Conservation (phyloP, 2,113 vertebrate species). For the Calyptomena viridis region DNA sequence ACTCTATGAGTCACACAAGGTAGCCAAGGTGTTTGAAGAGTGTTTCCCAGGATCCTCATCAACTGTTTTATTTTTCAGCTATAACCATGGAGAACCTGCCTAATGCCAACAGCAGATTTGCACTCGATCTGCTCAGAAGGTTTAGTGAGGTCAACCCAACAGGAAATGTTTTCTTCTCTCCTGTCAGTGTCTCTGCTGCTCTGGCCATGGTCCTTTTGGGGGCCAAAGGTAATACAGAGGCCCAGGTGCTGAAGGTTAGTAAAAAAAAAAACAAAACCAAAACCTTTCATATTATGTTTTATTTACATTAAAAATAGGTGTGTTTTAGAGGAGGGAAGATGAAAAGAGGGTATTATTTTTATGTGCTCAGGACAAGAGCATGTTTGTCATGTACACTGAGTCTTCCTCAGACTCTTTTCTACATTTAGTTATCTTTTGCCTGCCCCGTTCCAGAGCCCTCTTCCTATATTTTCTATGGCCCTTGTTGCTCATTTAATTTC, state of each 20-base stretch:
- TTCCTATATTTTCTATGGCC: background rate
- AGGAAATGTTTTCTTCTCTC: constrained; percentile 75
- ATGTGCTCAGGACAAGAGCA: background rate
- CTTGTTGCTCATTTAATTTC: background rate
- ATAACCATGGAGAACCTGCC: constrained; percentile 68
- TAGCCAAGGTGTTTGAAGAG: background rate
- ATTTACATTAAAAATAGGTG: background rate
- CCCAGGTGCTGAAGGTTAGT: constrained; percentile 73
- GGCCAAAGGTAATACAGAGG: constrained; percentile 57
- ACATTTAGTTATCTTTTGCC: background rate
- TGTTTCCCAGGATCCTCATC: background rate
- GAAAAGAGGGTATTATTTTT: background rate
- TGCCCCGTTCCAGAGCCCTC: background rate
- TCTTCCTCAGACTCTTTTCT: background rate
- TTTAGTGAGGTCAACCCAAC: constrained; percentile 42
- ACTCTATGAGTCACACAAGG: background rate
- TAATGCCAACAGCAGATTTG: constrained; percentile 64
- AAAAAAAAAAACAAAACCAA: background rate
- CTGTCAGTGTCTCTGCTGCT: constrained; percentile 69
- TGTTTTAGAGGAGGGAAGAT: background rate
- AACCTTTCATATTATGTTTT: background rate
- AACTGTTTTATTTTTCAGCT: constrained; percentile 37
- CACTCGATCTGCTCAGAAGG: constrained; percentile 62
- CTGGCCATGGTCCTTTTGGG: constrained; percentile 75
- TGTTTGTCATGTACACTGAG: background rate